Percentiles rank a stretch among this genome's conserved stretches.
Conservation (phyloP, 2,797 vertebrate genomes). For the Hippocampus kuda region DNA sequence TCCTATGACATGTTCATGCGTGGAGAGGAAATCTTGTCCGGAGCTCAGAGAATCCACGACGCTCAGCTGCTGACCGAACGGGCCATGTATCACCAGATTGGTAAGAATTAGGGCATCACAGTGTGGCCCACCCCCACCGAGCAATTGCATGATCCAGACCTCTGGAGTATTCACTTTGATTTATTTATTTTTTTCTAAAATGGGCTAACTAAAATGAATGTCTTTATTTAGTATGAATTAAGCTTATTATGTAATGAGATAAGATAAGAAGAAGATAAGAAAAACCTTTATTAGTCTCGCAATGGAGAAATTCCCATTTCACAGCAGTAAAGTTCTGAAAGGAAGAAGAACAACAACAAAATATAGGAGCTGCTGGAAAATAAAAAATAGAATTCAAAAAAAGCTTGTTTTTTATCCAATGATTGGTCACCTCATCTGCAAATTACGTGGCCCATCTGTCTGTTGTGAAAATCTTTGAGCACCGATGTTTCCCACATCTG, state of each 20-base stretch:
- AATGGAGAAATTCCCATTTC: no score
- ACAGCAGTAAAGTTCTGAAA: no score
- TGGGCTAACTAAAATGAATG: neutral
- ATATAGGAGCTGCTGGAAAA: no score
- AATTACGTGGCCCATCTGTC: neutral
- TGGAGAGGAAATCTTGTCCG: slow-evolving; percentile 96
- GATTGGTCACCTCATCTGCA: neutral
- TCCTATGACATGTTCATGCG: slow-evolving; percentile 99
- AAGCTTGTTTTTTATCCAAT: neutral
- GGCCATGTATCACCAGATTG: slow-evolving; percentile 84
- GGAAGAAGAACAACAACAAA: no score
- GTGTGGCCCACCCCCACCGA: neutral
- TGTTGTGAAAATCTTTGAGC: neutral
- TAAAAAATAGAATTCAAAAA: no score
- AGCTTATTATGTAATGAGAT: no score
- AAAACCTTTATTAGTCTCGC: no score
- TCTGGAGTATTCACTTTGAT: neutral
- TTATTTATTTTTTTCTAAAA: neutral
- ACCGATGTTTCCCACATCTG: no score
- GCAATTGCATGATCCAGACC: neutral
- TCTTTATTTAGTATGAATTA: no score
- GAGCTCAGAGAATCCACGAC: slow-evolving; percentile 93
- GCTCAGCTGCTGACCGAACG: slow-evolving; percentile 87
- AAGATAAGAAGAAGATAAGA: no score
- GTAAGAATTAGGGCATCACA: slow-evolving; percentile 35